Conservation (phyloP, 2,113 vertebrate genomes). For the Zosterops pallidus region DNA sequence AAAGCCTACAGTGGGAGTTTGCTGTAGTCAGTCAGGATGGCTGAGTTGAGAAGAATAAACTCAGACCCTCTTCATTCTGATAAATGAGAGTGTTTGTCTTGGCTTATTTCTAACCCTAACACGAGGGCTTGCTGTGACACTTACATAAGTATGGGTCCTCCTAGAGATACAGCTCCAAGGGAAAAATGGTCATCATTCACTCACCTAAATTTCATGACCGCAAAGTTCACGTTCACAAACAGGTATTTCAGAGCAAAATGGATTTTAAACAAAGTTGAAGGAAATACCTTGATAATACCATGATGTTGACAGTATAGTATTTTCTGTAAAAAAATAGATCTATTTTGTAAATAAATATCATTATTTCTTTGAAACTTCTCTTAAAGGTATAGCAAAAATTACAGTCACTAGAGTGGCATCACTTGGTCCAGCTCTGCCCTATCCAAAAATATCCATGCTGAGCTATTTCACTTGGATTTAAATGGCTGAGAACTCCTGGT, state of each 20-base stretch:
- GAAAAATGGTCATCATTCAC: neutral
- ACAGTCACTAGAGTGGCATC: neutral
- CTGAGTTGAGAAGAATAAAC: neutral
- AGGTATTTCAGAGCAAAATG: neutral
- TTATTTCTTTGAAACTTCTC: neutral
- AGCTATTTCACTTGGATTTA: neutral
- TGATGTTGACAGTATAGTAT: neutral
- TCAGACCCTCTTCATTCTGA: neutral
- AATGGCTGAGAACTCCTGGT: neutral
- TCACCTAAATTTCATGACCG: neutral
- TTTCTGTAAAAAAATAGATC: neutral
- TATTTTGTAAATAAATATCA: neutral
- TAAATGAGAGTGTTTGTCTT: neutral
- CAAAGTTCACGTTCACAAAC: neutral
- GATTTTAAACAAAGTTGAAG: neutral
- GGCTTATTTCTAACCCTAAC: neutral
- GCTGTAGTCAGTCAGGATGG: neutral
- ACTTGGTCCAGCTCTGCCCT: neutral
- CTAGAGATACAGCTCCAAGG: neutral
- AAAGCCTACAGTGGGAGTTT: neutral
- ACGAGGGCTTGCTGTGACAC: neutral
- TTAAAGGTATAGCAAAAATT: neutral
- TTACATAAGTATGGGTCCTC: accelerated
- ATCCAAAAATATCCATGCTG: neutral
- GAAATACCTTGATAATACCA: neutral